Evolutionary conservation across 2,888 invertebrate genomes (phyloP), one percentile per base, ranked within the genome.

Genomic region (Ennomos fuscantarius): DNA sequence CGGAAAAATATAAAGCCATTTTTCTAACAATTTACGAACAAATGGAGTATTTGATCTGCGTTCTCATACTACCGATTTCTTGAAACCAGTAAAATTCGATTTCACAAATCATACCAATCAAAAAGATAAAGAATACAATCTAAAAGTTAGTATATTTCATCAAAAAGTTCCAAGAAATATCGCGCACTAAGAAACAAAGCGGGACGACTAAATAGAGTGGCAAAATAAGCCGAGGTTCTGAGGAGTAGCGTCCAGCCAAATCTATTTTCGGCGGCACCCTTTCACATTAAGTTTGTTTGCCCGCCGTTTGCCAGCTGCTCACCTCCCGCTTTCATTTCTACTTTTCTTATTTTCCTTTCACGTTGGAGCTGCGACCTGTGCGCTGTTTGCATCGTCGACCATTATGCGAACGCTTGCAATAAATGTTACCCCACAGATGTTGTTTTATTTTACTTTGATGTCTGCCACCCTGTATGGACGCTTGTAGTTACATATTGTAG

Each of bases 371-470:
- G 66, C 46, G 67, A 68, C 78, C 47, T 37, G 58, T 57, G 56
- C 48, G 76, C 78, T 80, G 79, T 79, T 72, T 75, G 77, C 75
- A 74, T 77, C 79, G 76, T 76, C 65, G 70, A 76, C 64, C 72
- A 72, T 76, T 65, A 72, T 70, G 69, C 76, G 65, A 78, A 80
- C 73, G 81, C 83, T 72, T 75, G 74, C 76, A 92, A 92, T 91
- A 92, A 92, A 92, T 88, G 84, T 89, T 86, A 70, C 66, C 68
- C 76, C 46, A 57, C 54, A 74, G 83, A 74, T 74, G 89, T 87
- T 86, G 90, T 91, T 92, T 90, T 86, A 90, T 91, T 86, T 83
- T 86, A 84, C 81, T 86, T 87, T 76, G 41, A 39, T 60, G 76
- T 78, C 72, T 75, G 45, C 46, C 63, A 63, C 62, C 63, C 61